These are phyloP conservation scores for Porites cylindrica DNA, from an alignment of 92 coral and sea anemone species.

Conservation along the genomic window DNA sequence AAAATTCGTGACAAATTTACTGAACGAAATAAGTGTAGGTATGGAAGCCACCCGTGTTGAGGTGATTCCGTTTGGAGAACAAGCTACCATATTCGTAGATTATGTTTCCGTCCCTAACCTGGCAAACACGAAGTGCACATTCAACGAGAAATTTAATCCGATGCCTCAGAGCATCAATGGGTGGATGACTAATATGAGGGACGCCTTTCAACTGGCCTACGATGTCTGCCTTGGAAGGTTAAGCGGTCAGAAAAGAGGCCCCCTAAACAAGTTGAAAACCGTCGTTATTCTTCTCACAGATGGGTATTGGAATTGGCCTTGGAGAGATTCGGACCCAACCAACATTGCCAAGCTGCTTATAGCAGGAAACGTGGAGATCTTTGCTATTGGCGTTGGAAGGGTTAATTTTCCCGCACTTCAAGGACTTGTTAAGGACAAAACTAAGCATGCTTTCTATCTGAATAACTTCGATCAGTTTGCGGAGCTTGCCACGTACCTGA, in stretches of 20 bases:
- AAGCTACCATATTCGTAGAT: conserved; percentile 54
- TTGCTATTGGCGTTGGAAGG: conserved; percentile 81
- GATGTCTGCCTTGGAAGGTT: conserved; percentile 51
- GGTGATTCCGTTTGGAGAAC: conserved; percentile 70
- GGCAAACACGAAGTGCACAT: conserved; percentile 72
- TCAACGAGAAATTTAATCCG: conserved; percentile 66
- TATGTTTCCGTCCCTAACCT: conserved; percentile 60
- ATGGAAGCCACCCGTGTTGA: conserved; percentile 82
- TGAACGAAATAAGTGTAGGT: conserved; percentile 76
- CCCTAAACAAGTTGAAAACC: conserved; percentile 54
- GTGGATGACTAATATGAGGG: conserved; percentile 68
- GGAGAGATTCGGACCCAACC: conserved; percentile 45
- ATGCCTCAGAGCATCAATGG: conserved; percentile 42
- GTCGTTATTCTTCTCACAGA: conserved; percentile 78
- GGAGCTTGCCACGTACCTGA: conserved; percentile 80
- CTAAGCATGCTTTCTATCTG: conserved; percentile 73
- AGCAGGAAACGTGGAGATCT: conserved; percentile 52
- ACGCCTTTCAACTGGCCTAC: conserved; percentile 62
- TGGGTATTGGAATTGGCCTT: conserved; percentile 74
- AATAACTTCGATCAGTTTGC: conserved; percentile 66
- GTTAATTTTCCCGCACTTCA: conserved; percentile 36
- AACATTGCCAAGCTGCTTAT: conserved; percentile 44
- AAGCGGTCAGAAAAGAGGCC: conserved; percentile 40
- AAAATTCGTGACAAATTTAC: conserved; percentile 67
- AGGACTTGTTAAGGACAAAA: conserved; percentile 5